Base-by-base conservation (phyloP, 2,797 vertebrate species). In the Triplophysa yarkandensis region DNA sequence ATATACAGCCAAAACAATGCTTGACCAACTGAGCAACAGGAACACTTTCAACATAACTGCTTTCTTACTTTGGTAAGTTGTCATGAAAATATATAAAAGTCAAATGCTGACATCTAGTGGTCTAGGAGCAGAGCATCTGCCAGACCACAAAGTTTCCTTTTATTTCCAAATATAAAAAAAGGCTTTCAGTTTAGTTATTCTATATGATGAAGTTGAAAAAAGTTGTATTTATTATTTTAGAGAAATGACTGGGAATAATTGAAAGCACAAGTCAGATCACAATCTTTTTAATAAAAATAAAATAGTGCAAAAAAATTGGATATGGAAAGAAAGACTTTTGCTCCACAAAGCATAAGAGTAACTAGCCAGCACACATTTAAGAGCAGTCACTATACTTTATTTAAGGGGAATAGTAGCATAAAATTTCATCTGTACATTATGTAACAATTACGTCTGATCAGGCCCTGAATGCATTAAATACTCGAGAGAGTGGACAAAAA, bases 391-490 rank as follows among this genome's bases (percentile, higher is more conserved):
- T 89, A 87, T 87, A 90, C 90, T 93, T 94, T 94, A 86, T 85
- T 89, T 74, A 84, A 90, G 90, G 89, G 88, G 92, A 87, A 89
- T 81, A 89, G 82, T 92, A 93, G 93, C 92, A 95, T 95, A 95
- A 94, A 94, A 90, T 91, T 89, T 91, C 67, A 91, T 94, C 93
- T 96, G 89, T 96, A 96, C 94, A 95, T 92, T 95, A 95, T 94
- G 94, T 92, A 94, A 95, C 93, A 94, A 94, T 93, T 91, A 93
- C 89, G 92, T 90, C 89, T 90, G 87, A 91, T 85, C 89, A 87
- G 91, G 92, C 89, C 62, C 89, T 89, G 85, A 83, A 84, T 87
- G 77, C 79, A 71, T 89, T 90, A 85, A 88, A 91, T 90, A 91
- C 79, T 78, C 66, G 7, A 72, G 73, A 80, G 61, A 50, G 25